A percentile compares a stretch with the other conserved stretches of the same genome.
phyloP scores from a whole-genome alignment of 2,797 vertebrate genomes.

The Ptychobarbus kaznakovi region DNA sequence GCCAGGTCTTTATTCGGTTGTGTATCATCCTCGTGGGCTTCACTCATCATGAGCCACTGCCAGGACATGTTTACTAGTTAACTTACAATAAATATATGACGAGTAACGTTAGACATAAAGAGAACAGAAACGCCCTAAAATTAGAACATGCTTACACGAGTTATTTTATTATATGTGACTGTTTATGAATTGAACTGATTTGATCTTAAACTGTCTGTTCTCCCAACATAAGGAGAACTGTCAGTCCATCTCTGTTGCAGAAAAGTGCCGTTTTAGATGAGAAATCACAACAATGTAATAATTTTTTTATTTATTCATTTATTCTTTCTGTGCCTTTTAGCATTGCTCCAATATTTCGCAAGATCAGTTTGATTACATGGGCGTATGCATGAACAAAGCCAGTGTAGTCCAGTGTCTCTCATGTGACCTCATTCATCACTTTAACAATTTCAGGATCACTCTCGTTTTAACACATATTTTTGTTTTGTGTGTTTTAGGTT shows the following conservation, averaged over 20 bases:
- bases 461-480: neutral
- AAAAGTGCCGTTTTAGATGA: neutral
- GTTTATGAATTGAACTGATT: neutral
- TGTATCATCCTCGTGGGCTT: conserved; percentile 27
- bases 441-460: neutral
- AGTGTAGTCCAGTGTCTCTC: conserved; percentile 1
- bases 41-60: neutral
- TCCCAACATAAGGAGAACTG: neutral
- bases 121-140: neutral
- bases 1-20: neutral
- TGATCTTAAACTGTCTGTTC: neutral
- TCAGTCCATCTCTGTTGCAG: neutral
- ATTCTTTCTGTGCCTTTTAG: neutral
- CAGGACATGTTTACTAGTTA: conserved; percentile 11
- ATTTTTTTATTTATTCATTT: neutral
- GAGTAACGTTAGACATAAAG: neutral
- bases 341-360: neutral
- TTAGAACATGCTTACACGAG: too few relatives aligned
- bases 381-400: conserved; percentile 16
- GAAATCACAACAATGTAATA: neutral
- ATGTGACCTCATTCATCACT: neutral
- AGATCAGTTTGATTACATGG: neutral
- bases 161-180: neutral
- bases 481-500: conserved; percentile 41
- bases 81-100: neutral